Evolutionary conservation across 2,113 vertebrate genomes (phyloP), one percentile per base, ranked within the genome.

Genomic region (Arvicanthis niloticus): DNA sequence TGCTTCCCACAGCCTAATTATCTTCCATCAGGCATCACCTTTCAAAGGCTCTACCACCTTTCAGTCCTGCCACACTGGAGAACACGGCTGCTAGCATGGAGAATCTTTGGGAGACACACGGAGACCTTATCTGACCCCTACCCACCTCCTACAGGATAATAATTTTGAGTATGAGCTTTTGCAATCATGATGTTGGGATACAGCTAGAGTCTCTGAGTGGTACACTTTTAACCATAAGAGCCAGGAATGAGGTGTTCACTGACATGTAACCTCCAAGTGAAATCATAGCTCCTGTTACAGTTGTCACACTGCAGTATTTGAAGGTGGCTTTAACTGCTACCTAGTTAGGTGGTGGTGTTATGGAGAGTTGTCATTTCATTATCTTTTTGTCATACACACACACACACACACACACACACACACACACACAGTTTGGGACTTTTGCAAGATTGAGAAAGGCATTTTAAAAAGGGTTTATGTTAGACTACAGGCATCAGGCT

Each of bases 251-350:
- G 90, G 60, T 22, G 22, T 40, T 60, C n/a, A 15, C 11, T 3
- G 13, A 8, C 19, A 26, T 19, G 11, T 70, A 37, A 60, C 72
- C 67, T 90, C 15, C 37, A 67, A 65, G 77, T 70, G 45, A 68
- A 45, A 40, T 37, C 9, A 0, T 29, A 22, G 42, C 29, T 34
- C 53, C 6, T 0, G 3, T 9, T 9, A 6, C 0, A 8, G n/a
- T 60, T 9, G 13, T 87, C 67, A 68, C 24, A 48, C 70, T 75
- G 19, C 10, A 13, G 65, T 85, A 42, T 45, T 84, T 24, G 78
- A 82, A 96, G 92, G 75, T 67, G 42, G 56, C 24, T 89, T 80
- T 82, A 53, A 89, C 56, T 67, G 88, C 67, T 81, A 62, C 40
- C 88, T 87, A 93, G 94, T 84, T 91, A 73, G 60, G 21, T 19